Percentiles rank a stretch among this genome's conserved stretches.
Evolutionary conservation across 2,113 vertebrate genomes (phyloP).

Genomic region (Larimichthys polyactis): DNA sequence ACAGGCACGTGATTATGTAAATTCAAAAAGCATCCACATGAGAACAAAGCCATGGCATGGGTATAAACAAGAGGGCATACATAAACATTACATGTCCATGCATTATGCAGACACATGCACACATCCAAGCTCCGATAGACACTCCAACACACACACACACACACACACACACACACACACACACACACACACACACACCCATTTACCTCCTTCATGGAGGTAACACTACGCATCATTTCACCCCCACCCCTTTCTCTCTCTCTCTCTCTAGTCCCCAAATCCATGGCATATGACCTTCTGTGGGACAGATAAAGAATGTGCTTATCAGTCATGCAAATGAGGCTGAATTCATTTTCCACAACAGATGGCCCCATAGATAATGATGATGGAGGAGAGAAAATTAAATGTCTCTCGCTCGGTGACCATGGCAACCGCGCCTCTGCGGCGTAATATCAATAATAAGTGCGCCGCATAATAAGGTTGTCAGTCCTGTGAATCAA

Average conservation of each 20-base stretch:
- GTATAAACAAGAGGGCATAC: slow-evolving; percentile 72
- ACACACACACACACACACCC: slow-evolving; percentile 8
- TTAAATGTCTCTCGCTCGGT: slow-evolving; percentile 99
- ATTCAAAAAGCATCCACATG: slow-evolving; percentile 53
- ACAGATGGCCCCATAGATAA: slow-evolving; percentile 99
- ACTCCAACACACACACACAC: slow-evolving; percentile 50
- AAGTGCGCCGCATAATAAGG: slow-evolving; percentile 99
- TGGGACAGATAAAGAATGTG: slow-evolving; percentile 99
- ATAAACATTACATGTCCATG: slow-evolving; percentile 79
- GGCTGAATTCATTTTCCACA: slow-evolving; percentile 99
- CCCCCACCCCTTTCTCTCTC: slow-evolving; percentile 53
- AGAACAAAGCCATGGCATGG: slow-evolving; percentile 75
- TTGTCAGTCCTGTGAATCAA: slow-evolving; percentile 99
- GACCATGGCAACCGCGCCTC: slow-evolving; percentile 98
- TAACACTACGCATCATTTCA: slow-evolving; percentile 76
- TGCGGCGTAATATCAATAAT: slow-evolving; percentile 99
- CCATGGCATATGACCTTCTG: slow-evolving; percentile 99
- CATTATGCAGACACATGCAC: slow-evolving; percentile 75
- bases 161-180: slow-evolving; percentile 47
- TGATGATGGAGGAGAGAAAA: slow-evolving; percentile 99
- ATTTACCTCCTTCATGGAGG: slow-evolving; percentile 68
- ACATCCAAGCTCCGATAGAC: slow-evolving; percentile 50
- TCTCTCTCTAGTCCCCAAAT: slow-evolving; percentile 88
- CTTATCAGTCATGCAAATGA: slow-evolving; percentile 99
- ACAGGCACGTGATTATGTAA: slow-evolving; percentile 51